Evolutionary conservation across 2,113 vertebrate genomes (phyloP), one percentile per base, ranked within the genome.

Genomic region (Pseudopodoces humilis): DNA sequence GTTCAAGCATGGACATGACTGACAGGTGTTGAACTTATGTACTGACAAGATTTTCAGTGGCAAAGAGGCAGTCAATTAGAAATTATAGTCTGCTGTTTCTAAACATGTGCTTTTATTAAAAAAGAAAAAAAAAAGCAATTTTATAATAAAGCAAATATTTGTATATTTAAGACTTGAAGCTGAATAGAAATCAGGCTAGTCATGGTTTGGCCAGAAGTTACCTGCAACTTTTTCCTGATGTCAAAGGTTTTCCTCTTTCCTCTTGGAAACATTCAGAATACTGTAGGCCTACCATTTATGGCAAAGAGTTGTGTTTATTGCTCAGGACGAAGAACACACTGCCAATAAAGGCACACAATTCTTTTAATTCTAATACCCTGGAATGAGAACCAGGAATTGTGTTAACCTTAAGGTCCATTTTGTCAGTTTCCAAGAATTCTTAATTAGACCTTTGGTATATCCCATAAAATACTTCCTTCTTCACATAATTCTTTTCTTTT

Each of bases 211-310:
- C 71, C 89, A 65, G 49, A 56, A 95, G 75, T 97, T 53, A 95
- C 83, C 81, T 7, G 0, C n/a, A 27, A 30, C 30, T 65, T 78
- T 80, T 83, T 77, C 20, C 35, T 86, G n/a, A 74, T 68, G 16
- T 33, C 46, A 44, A 56, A 64, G 3, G 12, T 76, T 86, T 92
- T 86, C 19, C 47, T 92, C 28, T 53, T 88, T 92, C 71, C 58
- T 95, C 68, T 86, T 86, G 64, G 39, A 60, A 90, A 21, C n/a
- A 15, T 47, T 76, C 65, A 28, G 20, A 75, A 55, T 17, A 53
- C 35, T 30, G 59, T 30, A 94, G 76, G 82, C 64, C 72, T 91
- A 11, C 62, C 19, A 52, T 97, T 96, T 95, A 96, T 41, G 68
- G 53, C 83, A 55, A 59, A 47, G 37, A 44, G 11, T 86, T 46